Evolutionary conservation across 2,113 vertebrate genomes (phyloP).

Genomic region (Polypterus bichir): DNA sequence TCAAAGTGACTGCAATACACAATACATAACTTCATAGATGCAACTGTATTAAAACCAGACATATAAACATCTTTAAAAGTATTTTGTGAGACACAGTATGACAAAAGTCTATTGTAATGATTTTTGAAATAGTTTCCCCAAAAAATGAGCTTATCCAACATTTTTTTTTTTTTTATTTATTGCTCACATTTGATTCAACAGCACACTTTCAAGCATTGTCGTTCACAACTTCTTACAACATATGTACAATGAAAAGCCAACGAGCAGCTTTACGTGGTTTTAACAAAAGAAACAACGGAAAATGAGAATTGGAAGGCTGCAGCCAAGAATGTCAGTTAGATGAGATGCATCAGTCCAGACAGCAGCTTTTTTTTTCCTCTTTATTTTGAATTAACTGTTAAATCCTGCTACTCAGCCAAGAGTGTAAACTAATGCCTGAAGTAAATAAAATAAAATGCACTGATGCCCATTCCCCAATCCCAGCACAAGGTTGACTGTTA

Average conservation of each 20-base stretch:
- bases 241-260: slow-evolving; percentile 56
- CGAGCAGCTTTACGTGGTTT: slow-evolving; percentile 54
- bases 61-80: too few species aligned
- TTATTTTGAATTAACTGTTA: slow-evolving; percentile 29
- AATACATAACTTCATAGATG: too few species aligned
- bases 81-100: too few species aligned
- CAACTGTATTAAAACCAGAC: too few species aligned
- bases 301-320: slow-evolving; percentile 37
- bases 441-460: slow-evolving; percentile 31
- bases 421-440: slow-evolving; percentile 46
- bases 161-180: slow-evolving; percentile 54
- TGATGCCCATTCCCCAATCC: slow-evolving; percentile 17
- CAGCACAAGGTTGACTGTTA: slow-evolving; percentile 15
- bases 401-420: slow-evolving; percentile 41
- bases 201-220: slow-evolving; percentile 69
- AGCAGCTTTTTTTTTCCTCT: slow-evolving; percentile 34
- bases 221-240: slow-evolving; percentile 66
- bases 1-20: too few species aligned
- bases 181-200: slow-evolving; percentile 73
- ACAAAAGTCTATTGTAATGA: too few species aligned
- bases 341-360: slow-evolving; percentile 49
- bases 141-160: not conserved
- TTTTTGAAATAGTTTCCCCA: too few species aligned
- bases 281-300: slow-evolving; percentile 46
- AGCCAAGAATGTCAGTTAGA: slow-evolving; percentile 52